Percentiles rank a stretch among this genome's conserved stretches.
phyloP scores from a whole-genome alignment of 2,888 invertebrate species.

The Gymnocheta viridis region DNA sequence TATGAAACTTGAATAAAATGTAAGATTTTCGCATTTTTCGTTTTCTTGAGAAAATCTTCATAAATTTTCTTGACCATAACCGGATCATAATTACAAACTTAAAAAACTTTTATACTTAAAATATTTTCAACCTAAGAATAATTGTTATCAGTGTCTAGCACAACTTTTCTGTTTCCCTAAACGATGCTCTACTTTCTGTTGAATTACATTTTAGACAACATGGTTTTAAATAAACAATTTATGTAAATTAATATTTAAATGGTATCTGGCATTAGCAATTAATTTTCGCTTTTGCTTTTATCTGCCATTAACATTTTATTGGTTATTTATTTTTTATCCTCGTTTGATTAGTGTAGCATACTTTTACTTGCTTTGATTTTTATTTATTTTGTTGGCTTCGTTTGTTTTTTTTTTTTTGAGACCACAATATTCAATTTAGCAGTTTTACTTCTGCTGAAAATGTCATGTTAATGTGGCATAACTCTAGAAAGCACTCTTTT shows the following conservation, averaged over 20 bases:
- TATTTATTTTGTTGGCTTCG: background rate
- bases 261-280: conserved; percentile 26
- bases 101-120: too few relatives aligned
- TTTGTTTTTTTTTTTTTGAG: conserved; percentile 3
- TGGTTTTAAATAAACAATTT: conserved; percentile 7
- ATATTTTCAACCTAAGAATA: too few relatives aligned
- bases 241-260: conserved; percentile 47
- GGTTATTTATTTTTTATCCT: background rate
- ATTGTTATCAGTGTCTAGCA: too few relatives aligned
- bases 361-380: conserved; percentile 52
- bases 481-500: background rate
- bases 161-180: background rate
- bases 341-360: conserved; percentile 36
- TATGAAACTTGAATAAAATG: too few relatives aligned
- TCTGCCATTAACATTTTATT: background rate
- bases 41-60: too few relatives aligned
- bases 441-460: conserved; percentile 26
- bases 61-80: too few relatives aligned
- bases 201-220: background rate
- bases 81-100: too few relatives aligned
- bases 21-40: too few relatives aligned
- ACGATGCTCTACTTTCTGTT: background rate
- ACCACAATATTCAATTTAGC: conserved; percentile 59
- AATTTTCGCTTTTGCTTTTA: background rate
- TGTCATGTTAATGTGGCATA: conserved; percentile 62